These are phyloP conservation scores for Euura lappo DNA, from an alignment of 1,140 invertebrate genomes.

Conservation along the genomic window DNA sequence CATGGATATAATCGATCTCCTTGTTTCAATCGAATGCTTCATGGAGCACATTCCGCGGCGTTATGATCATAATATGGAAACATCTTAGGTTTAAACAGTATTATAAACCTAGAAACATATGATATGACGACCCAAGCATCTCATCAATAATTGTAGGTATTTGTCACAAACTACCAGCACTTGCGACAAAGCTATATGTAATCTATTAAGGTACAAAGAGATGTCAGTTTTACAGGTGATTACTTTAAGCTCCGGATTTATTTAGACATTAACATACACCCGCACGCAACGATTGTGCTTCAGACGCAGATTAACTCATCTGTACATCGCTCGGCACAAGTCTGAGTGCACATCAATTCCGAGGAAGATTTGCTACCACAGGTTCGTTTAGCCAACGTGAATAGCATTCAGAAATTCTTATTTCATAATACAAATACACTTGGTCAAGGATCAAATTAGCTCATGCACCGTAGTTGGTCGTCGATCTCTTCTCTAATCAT, in stretches of 20 bases:
- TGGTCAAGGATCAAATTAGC: too few species aligned
- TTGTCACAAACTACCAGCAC: background rate
- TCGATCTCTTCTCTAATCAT: too few species aligned
- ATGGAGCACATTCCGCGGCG: background rate
- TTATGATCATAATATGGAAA: background rate
- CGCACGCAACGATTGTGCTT: background rate
- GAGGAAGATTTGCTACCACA: background rate
- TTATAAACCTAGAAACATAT: too few species aligned
- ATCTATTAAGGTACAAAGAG: slow-evolving; percentile 50
- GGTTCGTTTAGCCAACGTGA: background rate
- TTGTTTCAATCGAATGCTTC: background rate
- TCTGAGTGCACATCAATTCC: background rate
- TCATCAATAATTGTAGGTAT: background rate
- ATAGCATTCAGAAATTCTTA: too few species aligned
- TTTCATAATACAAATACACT: too few species aligned
- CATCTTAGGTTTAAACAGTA: too few species aligned
- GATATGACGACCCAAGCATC: background rate
- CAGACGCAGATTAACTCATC: background rate
- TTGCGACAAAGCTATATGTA: slow-evolving; percentile 34
- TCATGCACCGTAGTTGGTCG: too few species aligned
- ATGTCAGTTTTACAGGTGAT: slow-evolving; percentile 29
- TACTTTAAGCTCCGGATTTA: slow-evolving; percentile 42
- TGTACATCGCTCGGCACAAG: background rate
- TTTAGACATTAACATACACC: background rate
- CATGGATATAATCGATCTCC: background rate